phyloP scores from a whole-genome alignment of 2,797 vertebrate species.

The Spinibarbus caldwelli region DNA sequence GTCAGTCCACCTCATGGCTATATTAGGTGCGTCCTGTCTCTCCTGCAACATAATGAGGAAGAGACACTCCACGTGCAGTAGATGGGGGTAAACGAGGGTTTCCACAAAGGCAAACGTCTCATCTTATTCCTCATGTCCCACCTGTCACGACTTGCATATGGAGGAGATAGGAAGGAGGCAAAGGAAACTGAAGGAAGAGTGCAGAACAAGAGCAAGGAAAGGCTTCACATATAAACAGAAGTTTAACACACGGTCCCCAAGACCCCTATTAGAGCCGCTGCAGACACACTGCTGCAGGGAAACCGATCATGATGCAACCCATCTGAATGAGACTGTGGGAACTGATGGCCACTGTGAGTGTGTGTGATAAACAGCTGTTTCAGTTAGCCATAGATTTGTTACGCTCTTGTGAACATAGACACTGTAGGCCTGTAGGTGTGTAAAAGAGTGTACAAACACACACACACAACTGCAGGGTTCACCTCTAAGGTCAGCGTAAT shows the following conservation, averaged over 20 bases:
- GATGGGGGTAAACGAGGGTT: not conserved
- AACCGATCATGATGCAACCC: conserved; percentile 38
- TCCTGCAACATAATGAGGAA: not conserved
- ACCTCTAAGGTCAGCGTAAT: not conserved
- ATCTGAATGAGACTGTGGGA: conserved; percentile 22
- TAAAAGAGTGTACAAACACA: not conserved
- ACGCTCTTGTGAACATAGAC: conserved; percentile 44
- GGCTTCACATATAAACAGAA: conserved; percentile 14
- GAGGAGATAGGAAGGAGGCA: not conserved
- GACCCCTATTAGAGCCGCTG: conserved; percentile 18
- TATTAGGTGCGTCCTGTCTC: not conserved
- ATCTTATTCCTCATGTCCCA: not conserved
- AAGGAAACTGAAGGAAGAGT: not conserved
- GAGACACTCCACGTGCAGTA: not conserved
- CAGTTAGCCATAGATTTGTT: conserved; percentile 40
- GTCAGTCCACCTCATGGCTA: not conserved
- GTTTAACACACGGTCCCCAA: not conserved
- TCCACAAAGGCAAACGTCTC: not conserved
- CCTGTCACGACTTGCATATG: not conserved
- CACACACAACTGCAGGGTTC: not conserved
- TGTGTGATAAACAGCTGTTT: conserved; percentile 12
- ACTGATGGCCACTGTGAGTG: conserved; percentile 39
- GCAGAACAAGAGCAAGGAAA: not conserved
- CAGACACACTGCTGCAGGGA: conserved; percentile 21
- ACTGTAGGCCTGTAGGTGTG: not conserved